Conservation (phyloP, 2,113 vertebrate species). For the Hyla sarda region DNA sequence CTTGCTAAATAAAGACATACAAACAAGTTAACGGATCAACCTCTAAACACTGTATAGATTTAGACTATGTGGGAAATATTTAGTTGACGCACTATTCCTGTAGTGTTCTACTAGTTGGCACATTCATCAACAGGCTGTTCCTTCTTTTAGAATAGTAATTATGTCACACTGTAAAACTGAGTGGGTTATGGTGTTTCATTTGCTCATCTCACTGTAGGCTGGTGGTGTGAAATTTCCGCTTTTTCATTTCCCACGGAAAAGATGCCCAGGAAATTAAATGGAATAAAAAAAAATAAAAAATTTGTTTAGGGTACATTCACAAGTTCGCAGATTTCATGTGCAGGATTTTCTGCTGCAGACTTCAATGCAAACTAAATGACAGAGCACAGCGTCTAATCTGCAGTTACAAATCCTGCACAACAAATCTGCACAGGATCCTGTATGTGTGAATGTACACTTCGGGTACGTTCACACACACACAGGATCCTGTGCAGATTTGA, state of each 20-base stretch:
- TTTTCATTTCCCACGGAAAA: slow-evolving; percentile 21
- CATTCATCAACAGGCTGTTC: not conserved
- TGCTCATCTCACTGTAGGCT: not conserved
- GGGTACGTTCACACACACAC: no score
- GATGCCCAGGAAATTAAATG: slow-evolving; percentile 4
- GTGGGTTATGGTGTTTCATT: slow-evolving; percentile 11
- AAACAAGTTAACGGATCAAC: not conserved
- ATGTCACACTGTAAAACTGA: slow-evolving; percentile 13
- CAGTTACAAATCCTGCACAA: no score
- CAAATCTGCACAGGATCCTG: no score
- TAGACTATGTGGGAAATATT: no score
- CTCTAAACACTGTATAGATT: not conserved
- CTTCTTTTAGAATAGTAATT: slow-evolving; percentile 16
- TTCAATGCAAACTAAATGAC: no score
- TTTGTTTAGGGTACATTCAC: no score
- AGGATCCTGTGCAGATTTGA: no score
- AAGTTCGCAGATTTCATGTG: no score
- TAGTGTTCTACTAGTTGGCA: not conserved
- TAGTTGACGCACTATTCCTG: not conserved
- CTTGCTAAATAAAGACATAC: not conserved
- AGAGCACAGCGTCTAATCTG: no score
- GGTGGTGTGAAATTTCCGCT: slow-evolving; percentile 19
- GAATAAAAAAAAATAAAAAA: not conserved
- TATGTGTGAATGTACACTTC: no score
- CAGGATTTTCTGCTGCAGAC: no score